Conservation (phyloP, 2,113 vertebrate species). For the Petaurus breviceps region DNA sequence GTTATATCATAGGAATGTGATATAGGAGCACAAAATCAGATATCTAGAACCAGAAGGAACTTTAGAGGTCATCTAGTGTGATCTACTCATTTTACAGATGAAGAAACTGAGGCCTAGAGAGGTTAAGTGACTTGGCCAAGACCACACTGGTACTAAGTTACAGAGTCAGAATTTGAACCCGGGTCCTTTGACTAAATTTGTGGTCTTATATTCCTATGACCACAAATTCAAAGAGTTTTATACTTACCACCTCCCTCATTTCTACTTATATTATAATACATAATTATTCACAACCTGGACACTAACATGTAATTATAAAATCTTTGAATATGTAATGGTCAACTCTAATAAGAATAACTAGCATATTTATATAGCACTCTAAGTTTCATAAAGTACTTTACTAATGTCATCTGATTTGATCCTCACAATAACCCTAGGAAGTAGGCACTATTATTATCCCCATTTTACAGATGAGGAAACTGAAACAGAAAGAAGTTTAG, state of each 20-base stretch:
- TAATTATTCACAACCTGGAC: neutral
- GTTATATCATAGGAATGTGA: neutral
- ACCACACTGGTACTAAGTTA: neutral
- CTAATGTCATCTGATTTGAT: too few species aligned
- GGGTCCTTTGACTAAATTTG: neutral
- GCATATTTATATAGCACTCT: too few species aligned
- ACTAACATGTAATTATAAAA: too few species aligned
- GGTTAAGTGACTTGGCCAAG: neutral
- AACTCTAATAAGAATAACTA: too few species aligned
- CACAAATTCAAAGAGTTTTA: neutral
- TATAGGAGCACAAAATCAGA: conserved; percentile 4
- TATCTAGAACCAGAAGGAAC: neutral
- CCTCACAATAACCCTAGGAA: too few species aligned
- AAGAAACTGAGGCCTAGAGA: neutral
- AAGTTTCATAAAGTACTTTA: too few species aligned
- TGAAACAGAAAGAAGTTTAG: too few species aligned
- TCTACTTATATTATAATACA: neutral
- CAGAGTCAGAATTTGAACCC: neutral
- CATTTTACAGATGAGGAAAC: too few species aligned
- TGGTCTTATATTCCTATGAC: neutral
- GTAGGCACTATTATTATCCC: too few species aligned
- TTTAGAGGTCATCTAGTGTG: neutral
- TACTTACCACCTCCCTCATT: neutral
- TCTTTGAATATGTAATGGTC: too few species aligned
- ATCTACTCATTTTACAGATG: too few species aligned